These are phyloP conservation scores for Cnemophilus loriae DNA, from an alignment of 2,113 vertebrate genomes.

Conservation along the genomic window DNA sequence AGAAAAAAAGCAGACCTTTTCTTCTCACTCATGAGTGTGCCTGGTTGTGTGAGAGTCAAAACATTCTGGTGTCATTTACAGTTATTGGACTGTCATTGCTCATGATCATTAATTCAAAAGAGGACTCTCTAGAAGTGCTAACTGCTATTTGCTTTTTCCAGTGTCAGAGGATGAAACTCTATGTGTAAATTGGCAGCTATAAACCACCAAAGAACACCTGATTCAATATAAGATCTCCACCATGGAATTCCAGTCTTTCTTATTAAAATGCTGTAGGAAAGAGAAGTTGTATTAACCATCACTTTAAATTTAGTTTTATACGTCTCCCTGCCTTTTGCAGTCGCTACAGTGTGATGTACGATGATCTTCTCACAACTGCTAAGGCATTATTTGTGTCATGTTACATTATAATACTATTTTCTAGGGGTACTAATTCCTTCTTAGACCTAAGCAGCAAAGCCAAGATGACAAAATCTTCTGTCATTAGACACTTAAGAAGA, in stretches of 20 bases:
- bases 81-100: background rate
- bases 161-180: conserved; percentile 5
- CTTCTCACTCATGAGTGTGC: background rate
- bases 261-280: background rate
- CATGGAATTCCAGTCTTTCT: background rate
- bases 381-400: background rate
- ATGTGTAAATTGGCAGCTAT: background rate
- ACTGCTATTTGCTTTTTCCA: background rate
- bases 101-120: background rate
- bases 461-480: background rate
- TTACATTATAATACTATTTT: background rate
- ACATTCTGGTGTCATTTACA: background rate
- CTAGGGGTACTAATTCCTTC: background rate
- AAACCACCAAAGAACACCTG: background rate
- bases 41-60: background rate
- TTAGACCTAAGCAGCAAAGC: background rate
- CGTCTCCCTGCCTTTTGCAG: background rate
- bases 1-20: background rate
- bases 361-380: background rate
- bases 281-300: background rate
- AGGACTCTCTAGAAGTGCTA: background rate
- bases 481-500: background rate
- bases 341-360: background rate
- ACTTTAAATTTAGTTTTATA: background rate
- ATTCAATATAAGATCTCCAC: background rate